phyloP scores from a whole-genome alignment of 2,888 invertebrate species.

The Pseudococcus longispinus region DNA sequence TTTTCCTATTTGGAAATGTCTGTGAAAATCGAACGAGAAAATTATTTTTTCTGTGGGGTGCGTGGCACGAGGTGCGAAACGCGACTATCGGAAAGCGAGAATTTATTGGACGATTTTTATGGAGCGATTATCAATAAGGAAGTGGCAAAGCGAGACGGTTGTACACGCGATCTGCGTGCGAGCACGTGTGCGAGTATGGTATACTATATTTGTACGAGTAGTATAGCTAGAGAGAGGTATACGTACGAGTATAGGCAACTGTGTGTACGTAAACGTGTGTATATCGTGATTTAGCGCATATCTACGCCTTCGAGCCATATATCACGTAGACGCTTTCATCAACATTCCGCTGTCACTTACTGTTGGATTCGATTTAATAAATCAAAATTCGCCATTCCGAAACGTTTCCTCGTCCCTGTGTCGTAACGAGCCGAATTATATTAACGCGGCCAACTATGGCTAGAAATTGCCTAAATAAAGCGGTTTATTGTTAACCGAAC shows the following conservation, averaged over 20 bases:
- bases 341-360: conserved; percentile 25
- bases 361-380: conserved; percentile 11
- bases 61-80: not conserved
- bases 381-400: conserved; percentile 28
- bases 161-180: not conserved
- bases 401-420: not conserved
- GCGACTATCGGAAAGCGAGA: not conserved
- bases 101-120: conserved; percentile 8
- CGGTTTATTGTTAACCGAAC: not conserved
- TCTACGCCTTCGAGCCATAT: conserved; percentile 26
- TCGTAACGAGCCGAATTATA: not conserved
- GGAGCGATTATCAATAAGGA: conserved; percentile 21
- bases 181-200: not conserved
- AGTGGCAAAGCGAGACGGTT: not conserved
- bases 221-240: no score
- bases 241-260: not conserved
- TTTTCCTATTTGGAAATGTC: not conserved
- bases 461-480: not conserved
- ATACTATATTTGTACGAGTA: no score
- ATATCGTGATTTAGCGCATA: not conserved
- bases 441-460: not conserved
- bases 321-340: conserved; percentile 27
- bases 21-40: not conserved
- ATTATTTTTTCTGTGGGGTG: not conserved
- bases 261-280: not conserved